A percentile compares a stretch with the other conserved stretches of the same genome.
Evolutionary conservation across 2,888 invertebrate species (phyloP).

Genomic region (Lasioglossum zephyrum): DNA sequence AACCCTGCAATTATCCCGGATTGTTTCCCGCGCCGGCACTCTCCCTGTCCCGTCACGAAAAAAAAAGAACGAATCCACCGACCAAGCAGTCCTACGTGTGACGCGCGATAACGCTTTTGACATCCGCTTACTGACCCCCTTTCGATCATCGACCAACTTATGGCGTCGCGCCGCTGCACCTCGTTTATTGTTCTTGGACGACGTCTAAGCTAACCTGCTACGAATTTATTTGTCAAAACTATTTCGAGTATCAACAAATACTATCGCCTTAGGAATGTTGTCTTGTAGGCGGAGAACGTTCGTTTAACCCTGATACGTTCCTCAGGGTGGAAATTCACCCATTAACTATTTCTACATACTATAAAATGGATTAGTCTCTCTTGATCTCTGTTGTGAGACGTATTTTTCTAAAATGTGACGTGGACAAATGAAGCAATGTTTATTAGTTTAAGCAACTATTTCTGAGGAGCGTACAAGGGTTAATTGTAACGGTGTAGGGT

Average conservation of each 20-base stretch:
- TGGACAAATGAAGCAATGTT: no score
- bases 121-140: constrained; percentile 24
- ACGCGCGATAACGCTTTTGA: constrained; percentile 5
- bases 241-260: background rate
- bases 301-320: no score
- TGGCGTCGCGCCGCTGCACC: background rate
- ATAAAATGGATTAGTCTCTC: no score
- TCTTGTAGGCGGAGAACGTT: background rate
- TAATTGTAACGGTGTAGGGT: background rate
- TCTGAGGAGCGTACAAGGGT: no score
- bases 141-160: constrained; percentile 8
- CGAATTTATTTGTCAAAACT: background rate
- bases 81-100: constrained; percentile 9
- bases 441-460: no score
- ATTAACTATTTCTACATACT: no score
- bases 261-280: background rate
- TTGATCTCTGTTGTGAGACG: no score
- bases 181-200: constrained; percentile 11
- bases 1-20: constrained; percentile 34
- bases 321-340: no score
- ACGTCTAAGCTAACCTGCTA: background rate
- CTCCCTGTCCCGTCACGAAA: background rate
- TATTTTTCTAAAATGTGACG: no score
- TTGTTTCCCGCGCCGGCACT: constrained; percentile 6
- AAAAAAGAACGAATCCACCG: constrained; percentile 12